Percentiles rank a stretch among this genome's conserved stretches.
phyloP scores from a whole-genome alignment of 2,888 invertebrate genomes.

The Drosophila histrio region DNA sequence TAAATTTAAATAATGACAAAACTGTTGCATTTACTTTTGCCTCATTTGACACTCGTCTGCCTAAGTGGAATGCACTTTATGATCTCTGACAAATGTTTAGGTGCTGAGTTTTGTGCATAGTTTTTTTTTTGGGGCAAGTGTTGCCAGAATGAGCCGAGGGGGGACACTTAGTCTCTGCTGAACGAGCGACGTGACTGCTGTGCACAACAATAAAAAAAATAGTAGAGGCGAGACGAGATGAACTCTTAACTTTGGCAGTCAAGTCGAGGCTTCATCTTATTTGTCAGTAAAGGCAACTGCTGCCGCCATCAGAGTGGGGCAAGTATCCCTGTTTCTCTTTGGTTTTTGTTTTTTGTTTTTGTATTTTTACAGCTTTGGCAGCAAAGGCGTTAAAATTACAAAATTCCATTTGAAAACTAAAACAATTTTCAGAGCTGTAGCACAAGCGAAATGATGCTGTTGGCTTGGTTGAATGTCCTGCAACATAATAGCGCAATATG shows the following conservation, averaged over 20 bases:
- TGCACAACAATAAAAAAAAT: slow-evolving; percentile 43
- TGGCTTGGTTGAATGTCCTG: slow-evolving; percentile 69
- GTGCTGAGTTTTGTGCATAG: neutral
- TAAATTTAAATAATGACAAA: neutral
- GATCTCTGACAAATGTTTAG: slow-evolving; percentile 20
- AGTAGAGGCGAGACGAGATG: neutral
- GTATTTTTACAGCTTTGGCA: slow-evolving; percentile 23
- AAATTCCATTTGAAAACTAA: slow-evolving; percentile 82
- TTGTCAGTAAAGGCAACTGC: slow-evolving; percentile 47
- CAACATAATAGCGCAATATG: slow-evolving; percentile 79
- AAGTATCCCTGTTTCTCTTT: neutral
- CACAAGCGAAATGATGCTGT: slow-evolving; percentile 48
- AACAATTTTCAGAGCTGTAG: slow-evolving; percentile 67
- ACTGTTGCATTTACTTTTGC: neutral
- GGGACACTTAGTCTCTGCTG: slow-evolving; percentile 61
- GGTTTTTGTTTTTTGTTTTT: neutral
- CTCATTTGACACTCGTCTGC: neutral
- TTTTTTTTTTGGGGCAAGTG: slow-evolving; percentile 42
- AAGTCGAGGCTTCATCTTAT: slow-evolving; percentile 56
- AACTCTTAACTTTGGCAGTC: slow-evolving; percentile 45
- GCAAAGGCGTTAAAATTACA: slow-evolving; percentile 80
- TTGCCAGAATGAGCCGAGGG: neutral
- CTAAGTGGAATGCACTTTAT: slow-evolving; percentile 37
- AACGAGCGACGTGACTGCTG: slow-evolving; percentile 65
- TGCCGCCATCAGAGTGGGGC: neutral